phyloP scores from a whole-genome alignment of 2,113 vertebrate genomes.

The Oncorhynchus nerka region DNA sequence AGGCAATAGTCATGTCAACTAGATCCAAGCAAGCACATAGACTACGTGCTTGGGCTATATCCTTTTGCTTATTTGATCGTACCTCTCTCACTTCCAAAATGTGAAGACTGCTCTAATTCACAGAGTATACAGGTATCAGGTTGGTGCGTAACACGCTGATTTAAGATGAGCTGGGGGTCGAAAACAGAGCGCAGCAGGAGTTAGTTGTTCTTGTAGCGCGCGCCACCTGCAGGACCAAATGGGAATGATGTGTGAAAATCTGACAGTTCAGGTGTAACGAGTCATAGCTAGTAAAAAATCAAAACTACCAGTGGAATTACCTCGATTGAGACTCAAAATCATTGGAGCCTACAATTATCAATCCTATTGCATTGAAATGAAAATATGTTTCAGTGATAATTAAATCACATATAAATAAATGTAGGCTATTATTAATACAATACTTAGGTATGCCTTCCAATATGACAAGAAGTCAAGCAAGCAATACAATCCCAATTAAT shows the following conservation, averaged over 20 bases:
- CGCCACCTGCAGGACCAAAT: conserved; percentile 68
- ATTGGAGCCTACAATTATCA: too few species aligned
- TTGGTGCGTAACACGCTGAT: conserved; percentile 15
- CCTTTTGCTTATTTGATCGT: background rate
- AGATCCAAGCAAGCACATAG: background rate
- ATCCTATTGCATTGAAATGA: too few species aligned
- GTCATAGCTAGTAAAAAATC: too few species aligned
- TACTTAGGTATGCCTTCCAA: too few species aligned
- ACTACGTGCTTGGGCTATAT: background rate
- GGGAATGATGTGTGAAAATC: conserved; percentile 26
- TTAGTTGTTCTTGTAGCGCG: conserved; percentile 72
- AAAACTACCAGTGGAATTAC: too few species aligned
- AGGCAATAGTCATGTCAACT: background rate
- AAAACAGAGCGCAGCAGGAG: conserved; percentile 11
- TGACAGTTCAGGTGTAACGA: background rate
- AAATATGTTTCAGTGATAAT: too few species aligned
- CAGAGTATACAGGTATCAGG: background rate
- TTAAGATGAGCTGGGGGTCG: background rate
- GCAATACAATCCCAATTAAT: too few species aligned
- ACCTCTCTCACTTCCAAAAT: background rate
- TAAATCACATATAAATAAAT: too few species aligned
- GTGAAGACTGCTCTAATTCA: background rate
- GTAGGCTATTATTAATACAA: too few species aligned
- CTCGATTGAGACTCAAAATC: too few species aligned
- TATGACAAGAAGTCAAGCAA: too few species aligned